Evolutionary conservation across 2,888 invertebrate species (phyloP), one percentile per base, ranked within the genome.

Genomic region (Acanthosepion lycidas): DNA sequence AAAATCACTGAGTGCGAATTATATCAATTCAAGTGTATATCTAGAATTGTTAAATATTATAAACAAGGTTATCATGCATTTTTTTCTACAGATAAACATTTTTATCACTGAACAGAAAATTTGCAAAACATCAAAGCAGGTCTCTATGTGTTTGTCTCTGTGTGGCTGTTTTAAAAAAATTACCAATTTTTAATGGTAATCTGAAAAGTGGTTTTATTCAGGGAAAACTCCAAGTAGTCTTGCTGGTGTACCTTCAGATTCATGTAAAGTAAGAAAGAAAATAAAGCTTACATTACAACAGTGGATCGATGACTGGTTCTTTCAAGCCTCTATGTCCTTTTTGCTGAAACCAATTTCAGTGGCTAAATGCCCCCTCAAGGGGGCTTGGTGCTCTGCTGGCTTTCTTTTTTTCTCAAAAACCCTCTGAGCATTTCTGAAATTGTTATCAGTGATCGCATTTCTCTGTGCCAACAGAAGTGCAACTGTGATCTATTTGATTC

Each of bases 301-400:
- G 78, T 78, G 78, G 33, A 78, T 33, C 78, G 18, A 78, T 78
- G 78, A 3, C 78, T n/a, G 78, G 23, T 78, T 78, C 78, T 78
- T 78, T 78, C n/a, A n/a, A 78, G 78, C 78, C 33, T 78, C 78
- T n/a, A n/a, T 78, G 78, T 33, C 78, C n/a, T 78, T 78, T 78
- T 78, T 78, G 78, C n/a, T n/a, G 78, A 78, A 78, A 78, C 78
- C 78, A 78, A 78, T 78, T 78, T 78, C 78, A 78, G n/a, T 78
- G 33, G 78, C 78, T 78, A 78, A 78, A 78, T 78, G 78, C 78
- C n/a, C 78, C 78, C 78, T 78, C n/a, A 78, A 78, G 78, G n/a
- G 15, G n/a, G 78, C 78, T 33, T 78, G n/a, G n/a, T n/a, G 18
- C 78, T 78, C n/a, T n/a, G 33, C n/a, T 78, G 33, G 78, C n/a